These are phyloP conservation scores for Piscicola geometra DNA, from an alignment of 2,888 invertebrate genomes.

Conservation along the genomic window DNA sequence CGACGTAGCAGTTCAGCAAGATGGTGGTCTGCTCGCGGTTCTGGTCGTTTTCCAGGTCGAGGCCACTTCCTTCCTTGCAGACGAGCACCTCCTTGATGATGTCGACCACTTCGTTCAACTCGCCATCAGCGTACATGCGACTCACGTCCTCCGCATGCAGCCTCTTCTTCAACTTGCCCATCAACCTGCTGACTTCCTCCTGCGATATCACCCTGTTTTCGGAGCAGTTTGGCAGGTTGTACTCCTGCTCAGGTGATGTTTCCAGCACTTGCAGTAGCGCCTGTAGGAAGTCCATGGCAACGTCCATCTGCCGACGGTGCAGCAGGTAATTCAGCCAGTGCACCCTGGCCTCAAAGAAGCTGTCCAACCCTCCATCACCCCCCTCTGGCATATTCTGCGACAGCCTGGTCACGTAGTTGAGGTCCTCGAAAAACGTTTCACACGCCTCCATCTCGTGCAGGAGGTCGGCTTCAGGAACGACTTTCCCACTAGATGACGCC, in stretches of 20 bases:
- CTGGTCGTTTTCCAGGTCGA: neutral
- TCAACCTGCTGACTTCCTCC: neutral
- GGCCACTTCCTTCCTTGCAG: neutral
- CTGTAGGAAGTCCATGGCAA: neutral
- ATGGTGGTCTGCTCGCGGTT: conserved; percentile 1
- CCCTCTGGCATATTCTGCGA: neutral
- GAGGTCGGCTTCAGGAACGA: neutral
- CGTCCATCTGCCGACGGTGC: neutral
- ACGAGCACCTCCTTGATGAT: neutral
- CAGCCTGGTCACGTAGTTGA: neutral
- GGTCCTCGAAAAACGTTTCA: neutral
- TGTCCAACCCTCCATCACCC: neutral
- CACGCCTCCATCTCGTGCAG: neutral
- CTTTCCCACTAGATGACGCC: neutral
- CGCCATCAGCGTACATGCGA: neutral
- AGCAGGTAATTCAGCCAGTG: conserved; percentile 6
- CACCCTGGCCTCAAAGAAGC: neutral
- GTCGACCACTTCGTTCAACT: neutral
- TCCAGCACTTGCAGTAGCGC: neutral
- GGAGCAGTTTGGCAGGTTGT: neutral
- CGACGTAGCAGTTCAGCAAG: neutral
- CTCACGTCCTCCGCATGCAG: neutral
- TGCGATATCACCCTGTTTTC: neutral
- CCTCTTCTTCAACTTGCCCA: neutral
- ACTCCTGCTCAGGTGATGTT: neutral